These are phyloP conservation scores for Peromyscus attwateri DNA, from an alignment of 2,797 vertebrate genomes.

Conservation along the genomic window DNA sequence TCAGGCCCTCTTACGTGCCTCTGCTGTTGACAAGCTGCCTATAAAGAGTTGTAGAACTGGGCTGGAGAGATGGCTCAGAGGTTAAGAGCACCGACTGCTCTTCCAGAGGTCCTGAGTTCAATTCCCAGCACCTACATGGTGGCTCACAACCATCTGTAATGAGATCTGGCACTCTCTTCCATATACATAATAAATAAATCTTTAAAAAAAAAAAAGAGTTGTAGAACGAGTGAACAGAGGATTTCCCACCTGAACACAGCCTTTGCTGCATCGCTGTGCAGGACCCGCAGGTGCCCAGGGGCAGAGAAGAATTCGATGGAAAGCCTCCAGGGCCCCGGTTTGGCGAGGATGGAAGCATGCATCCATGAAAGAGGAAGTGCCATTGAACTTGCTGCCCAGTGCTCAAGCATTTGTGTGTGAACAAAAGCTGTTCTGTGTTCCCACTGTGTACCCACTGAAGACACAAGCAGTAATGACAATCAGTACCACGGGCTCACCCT, in stretches of 20 bases:
- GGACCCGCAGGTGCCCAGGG: neutral
- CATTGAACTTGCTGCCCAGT: fast-evolving
- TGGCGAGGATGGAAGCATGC: fast-evolving
- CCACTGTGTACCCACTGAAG: neutral
- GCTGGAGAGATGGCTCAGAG: no score
- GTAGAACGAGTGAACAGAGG: neutral
- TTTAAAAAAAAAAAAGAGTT: no score
- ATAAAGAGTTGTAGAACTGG: neutral
- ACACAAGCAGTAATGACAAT: fast-evolving
- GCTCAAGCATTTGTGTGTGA: fast-evolving
- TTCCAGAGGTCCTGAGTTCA: no score
- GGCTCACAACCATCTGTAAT: no score
- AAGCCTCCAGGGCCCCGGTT: fast-evolving
- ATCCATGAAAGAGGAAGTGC: fast-evolving
- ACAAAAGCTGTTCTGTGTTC: neutral
- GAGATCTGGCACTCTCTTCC: no score
- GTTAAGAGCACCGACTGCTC: no score
- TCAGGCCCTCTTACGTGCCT: fast-evolving
- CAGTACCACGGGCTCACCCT: fast-evolving
- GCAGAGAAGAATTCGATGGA: neutral
- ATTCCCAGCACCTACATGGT: no score
- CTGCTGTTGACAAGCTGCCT: neutral
- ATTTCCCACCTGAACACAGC: neutral
- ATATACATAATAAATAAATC: no score
- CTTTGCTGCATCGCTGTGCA: fast-evolving